These are phyloP conservation scores for Busseola fusca DNA, from an alignment of 2,888 invertebrate genomes.

Conservation along the genomic window DNA sequence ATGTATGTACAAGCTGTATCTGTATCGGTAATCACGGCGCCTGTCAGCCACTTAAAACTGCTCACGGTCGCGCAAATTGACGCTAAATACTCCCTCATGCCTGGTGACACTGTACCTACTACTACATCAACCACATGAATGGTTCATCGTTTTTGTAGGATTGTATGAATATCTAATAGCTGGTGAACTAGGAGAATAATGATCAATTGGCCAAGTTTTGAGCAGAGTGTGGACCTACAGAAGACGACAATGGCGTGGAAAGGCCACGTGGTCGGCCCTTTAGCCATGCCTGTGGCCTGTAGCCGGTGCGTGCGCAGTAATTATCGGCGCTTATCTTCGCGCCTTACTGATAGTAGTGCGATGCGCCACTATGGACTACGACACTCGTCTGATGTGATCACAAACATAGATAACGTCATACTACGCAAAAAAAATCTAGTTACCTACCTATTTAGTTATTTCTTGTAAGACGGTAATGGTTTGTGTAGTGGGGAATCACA, in stretches of 20 bases:
- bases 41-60: conserved; percentile 12
- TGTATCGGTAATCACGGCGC: not conserved
- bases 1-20: not conserved
- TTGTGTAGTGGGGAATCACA: too few relatives aligned
- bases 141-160: not conserved
- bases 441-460: conserved; percentile 1
- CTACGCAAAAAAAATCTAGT: conserved; percentile 18
- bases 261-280: conserved; percentile 33
- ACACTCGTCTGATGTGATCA: conserved; percentile 59
- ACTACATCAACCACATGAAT: not conserved
- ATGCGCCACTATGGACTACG: conserved; percentile 61
- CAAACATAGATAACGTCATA: conserved; percentile 56
- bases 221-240: not conserved
- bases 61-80: conserved; percentile 9
- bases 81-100: conserved; percentile 24
- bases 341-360: conserved; percentile 59
- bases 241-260: not conserved
- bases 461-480: not conserved
- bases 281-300: conserved; percentile 10
- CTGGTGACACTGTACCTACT: not conserved
- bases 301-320: conserved; percentile 58
- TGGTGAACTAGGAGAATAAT: not conserved
- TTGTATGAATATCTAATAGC: not conserved
- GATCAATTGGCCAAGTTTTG: not conserved
- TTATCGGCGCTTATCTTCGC: conserved; percentile 62